Conservation (phyloP, 2,888 invertebrate species). For the Keiferia lycopersicella region DNA sequence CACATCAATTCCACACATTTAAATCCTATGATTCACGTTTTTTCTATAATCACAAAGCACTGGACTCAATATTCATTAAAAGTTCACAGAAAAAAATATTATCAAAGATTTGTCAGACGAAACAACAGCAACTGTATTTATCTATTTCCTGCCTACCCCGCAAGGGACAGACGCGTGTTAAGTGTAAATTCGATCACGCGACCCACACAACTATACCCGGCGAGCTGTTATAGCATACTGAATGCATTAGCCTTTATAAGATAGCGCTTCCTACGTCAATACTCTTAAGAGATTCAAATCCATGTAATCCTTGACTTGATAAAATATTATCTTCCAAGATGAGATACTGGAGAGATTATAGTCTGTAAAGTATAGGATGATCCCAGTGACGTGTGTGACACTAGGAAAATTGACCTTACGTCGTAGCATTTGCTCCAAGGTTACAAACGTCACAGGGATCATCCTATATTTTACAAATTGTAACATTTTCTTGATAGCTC, state of each 20-base stretch:
- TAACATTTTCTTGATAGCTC: background rate
- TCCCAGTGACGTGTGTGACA: too few species aligned
- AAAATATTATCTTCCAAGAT: background rate
- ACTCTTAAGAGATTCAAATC: background rate
- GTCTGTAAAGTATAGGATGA: too few species aligned
- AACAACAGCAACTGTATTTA: too few species aligned
- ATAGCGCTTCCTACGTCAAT: constrained; percentile 1
- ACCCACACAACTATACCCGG: background rate
- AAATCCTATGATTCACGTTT: background rate
- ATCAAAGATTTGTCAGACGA: too few species aligned
- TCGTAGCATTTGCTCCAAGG: too few species aligned
- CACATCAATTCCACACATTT: background rate
- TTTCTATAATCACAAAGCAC: background rate
- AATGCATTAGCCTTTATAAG: background rate
- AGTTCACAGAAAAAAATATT: too few species aligned
- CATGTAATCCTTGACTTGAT: background rate
- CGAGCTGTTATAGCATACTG: background rate
- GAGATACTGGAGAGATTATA: background rate
- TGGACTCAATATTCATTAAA: background rate
- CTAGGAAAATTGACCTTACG: too few species aligned
- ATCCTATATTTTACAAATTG: too few species aligned
- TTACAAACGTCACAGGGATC: too few species aligned
- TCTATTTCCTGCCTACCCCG: too few species aligned
- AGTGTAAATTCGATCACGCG: too few species aligned
- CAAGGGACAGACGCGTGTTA: too few species aligned